Evolutionary conservation across 2,888 invertebrate genomes (phyloP).

Genomic region (Branchipolynoe longqiensis): DNA sequence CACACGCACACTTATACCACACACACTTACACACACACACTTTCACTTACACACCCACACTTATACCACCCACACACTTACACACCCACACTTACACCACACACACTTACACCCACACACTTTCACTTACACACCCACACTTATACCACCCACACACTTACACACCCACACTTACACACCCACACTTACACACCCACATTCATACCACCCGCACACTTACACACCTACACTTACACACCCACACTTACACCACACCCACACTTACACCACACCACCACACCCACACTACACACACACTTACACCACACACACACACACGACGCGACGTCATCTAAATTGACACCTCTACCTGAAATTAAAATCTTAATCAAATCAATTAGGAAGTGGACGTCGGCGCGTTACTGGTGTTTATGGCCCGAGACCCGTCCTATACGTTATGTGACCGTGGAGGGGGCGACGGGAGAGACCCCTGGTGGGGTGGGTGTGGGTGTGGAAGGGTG

Average conservation of each 20-base stretch:
- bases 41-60: no score
- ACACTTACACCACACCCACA: neutral
- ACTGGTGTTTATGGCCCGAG: neutral
- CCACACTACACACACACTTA: neutral
- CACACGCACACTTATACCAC: no score
- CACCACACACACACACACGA: neutral
- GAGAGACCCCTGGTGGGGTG: no score
- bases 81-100: no score
- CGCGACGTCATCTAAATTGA: conserved; percentile 9
- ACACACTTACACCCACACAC: no score
- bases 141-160: no score
- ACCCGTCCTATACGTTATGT: neutral
- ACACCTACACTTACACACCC: neutral
- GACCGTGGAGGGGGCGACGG: neutral
- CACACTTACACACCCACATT: neutral
- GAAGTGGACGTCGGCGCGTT: neutral
- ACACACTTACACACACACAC: no score
- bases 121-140: no score
- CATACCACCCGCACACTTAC: neutral
- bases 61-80: no score
- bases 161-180: no score
- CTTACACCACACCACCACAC: neutral
- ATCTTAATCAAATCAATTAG: conserved; percentile 45
- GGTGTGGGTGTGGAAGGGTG: no score
- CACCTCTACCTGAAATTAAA: conserved; percentile 35